phyloP scores from a whole-genome alignment of 2,113 vertebrate species.

The Trematomus loennbergii region DNA sequence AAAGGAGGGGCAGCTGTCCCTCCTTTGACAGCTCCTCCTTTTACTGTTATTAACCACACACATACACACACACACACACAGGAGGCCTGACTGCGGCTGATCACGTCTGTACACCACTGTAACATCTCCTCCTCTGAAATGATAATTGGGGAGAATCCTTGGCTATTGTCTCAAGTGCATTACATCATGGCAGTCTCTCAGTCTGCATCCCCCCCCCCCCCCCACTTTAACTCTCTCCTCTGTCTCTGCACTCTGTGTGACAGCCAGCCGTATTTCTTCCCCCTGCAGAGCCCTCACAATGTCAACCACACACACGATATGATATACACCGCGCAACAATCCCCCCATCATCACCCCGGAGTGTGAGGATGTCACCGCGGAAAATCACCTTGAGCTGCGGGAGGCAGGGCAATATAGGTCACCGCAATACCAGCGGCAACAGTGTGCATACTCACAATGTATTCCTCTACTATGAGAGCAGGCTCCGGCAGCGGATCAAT shows the following conservation, averaged over 20 bases:
- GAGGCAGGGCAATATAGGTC: slow-evolving; percentile 70
- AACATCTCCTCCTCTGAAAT: slow-evolving; percentile 76
- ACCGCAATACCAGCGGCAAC: slow-evolving; percentile 56
- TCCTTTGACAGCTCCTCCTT: slow-evolving; percentile 67
- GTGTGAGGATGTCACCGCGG: slow-evolving; percentile 32
- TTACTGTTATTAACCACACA: slow-evolving; percentile 34
- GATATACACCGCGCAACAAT: slow-evolving; percentile 29
- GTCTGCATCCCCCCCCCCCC: slow-evolving; percentile 80
- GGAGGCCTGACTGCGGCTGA: slow-evolving; percentile 52
- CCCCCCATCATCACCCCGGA: slow-evolving; percentile 37
- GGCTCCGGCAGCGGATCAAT: slow-evolving; percentile 85
- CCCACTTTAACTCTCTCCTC: slow-evolving; percentile 64
- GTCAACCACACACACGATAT: slow-evolving; percentile 44
- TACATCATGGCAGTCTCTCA: slow-evolving; percentile 90
- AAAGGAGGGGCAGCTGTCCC: slow-evolving; percentile 70
- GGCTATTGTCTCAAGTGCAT: slow-evolving; percentile 97
- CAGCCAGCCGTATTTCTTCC: slow-evolving; percentile 25
- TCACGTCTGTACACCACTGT: slow-evolving; percentile 39
- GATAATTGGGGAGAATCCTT: slow-evolving; percentile 88
- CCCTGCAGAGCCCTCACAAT: slow-evolving; percentile 62
- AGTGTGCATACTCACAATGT: slow-evolving; percentile 76
- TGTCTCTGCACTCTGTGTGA: slow-evolving; percentile 62
- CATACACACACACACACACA: slow-evolving; percentile 10
- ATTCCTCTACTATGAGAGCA: slow-evolving; percentile 70
- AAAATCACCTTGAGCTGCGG: slow-evolving; percentile 79